Evolutionary conservation across 2,113 vertebrate species (phyloP).

Genomic region (Albula goreensis): DNA sequence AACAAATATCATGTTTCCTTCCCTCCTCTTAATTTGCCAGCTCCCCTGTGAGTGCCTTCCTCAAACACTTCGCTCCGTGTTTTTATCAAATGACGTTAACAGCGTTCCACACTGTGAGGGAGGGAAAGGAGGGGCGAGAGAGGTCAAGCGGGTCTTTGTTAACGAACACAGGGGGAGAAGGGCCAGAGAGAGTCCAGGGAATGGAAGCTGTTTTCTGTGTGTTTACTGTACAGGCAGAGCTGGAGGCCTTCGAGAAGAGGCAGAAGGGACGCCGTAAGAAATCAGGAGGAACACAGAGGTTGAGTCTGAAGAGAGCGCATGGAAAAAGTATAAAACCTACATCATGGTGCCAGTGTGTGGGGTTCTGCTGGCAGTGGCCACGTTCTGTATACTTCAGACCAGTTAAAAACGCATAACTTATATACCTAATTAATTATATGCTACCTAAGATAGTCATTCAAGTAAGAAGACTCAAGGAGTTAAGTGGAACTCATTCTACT

Average conservation of each 20-base stretch:
- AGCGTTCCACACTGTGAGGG: background rate
- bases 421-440: background rate
- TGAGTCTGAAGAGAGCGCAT: conserved; percentile 63
- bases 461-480: background rate
- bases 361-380: conserved; percentile 65
- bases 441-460: background rate
- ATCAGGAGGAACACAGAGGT: conserved; percentile 79
- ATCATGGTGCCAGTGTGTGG: conserved; percentile 73
- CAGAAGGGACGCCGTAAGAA: conserved; percentile 85
- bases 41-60: conserved; percentile 15
- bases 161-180: background rate
- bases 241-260: conserved; percentile 93
- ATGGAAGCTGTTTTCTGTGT: conserved; percentile 8
- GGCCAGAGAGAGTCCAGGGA: background rate
- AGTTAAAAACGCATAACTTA: conserved; percentile 16
- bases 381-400: conserved; percentile 73
- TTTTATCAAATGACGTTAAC: conserved; percentile 16
- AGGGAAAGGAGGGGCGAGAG: background rate
- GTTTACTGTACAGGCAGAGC: conserved; percentile 78
- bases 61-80: conserved; percentile 12
- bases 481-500: background rate
- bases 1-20: background rate
- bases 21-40: background rate
- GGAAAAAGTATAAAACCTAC: conserved; percentile 76
- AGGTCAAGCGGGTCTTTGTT: background rate